Conservation (phyloP, 2,888 invertebrate genomes). For the Prosapia bicincta region DNA sequence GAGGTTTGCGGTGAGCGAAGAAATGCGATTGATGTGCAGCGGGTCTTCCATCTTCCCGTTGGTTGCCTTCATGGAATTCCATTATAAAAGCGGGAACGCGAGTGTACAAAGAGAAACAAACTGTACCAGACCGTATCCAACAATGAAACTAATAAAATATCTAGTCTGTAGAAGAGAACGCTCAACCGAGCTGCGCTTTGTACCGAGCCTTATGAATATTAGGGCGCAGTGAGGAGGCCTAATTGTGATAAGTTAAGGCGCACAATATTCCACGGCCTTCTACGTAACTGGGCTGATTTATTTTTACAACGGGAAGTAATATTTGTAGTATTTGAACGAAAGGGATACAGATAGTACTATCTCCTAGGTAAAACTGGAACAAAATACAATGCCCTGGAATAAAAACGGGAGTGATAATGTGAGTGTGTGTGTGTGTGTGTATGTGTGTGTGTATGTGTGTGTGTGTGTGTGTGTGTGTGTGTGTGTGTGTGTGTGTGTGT, state of each 20-base stretch:
- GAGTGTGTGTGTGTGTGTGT: too few species aligned
- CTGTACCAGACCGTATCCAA: background rate
- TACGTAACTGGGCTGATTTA: too few species aligned
- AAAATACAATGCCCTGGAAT: too few species aligned
- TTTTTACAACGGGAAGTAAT: too few species aligned
- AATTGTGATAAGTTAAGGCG: background rate
- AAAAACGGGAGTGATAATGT: too few species aligned
- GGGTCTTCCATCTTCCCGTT: background rate
- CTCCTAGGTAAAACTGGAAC: too few species aligned
- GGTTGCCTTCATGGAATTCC: background rate
- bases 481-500: too few species aligned
- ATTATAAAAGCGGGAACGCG: background rate
- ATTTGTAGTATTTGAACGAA: too few species aligned
- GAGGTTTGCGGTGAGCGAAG: background rate
- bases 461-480: too few species aligned
- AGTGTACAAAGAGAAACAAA: background rate
- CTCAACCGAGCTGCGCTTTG: background rate
- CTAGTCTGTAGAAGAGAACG: background rate
- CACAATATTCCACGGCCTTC: background rate
- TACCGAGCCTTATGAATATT: background rate
- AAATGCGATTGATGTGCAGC: background rate
- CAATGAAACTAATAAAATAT: constrained; percentile 2
- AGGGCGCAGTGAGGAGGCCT: background rate
- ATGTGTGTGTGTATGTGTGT: too few species aligned
- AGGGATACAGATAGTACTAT: too few species aligned